phyloP scores from a whole-genome alignment of 2,113 vertebrate species.

The Periophthalmodon schlosseri region DNA sequence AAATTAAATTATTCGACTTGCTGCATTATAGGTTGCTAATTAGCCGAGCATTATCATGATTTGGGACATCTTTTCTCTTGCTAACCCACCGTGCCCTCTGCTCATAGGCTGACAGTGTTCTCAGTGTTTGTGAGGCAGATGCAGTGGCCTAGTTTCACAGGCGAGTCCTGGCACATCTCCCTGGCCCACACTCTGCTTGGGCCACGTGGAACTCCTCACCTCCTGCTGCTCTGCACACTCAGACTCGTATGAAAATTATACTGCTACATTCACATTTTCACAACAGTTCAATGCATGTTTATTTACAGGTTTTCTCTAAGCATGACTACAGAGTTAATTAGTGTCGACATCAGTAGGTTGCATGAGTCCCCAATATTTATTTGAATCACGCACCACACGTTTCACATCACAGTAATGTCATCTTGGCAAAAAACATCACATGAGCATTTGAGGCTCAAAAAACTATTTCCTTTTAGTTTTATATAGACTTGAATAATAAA shows the following conservation, averaged over 20 bases:
- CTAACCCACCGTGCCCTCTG: background rate
- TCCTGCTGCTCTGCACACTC: background rate
- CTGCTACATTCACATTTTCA: background rate
- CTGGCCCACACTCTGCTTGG: constrained; percentile 48
- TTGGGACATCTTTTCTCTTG: background rate
- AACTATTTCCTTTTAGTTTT: background rate
- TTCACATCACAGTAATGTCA: background rate
- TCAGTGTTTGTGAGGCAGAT: constrained; percentile 54
- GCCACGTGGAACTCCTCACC: constrained; percentile 42
- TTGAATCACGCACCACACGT: background rate
- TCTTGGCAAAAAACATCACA: constrained; percentile 41
- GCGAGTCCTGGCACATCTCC: constrained; percentile 43
- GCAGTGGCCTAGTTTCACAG: constrained; percentile 67
- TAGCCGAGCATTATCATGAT: no score
- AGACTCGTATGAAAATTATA: background rate
- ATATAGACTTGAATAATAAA: background rate
- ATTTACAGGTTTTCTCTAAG: background rate
- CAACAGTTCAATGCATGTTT: background rate
- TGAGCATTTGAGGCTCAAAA: constrained; percentile 15
- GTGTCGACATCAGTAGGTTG: background rate
- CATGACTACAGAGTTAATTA: background rate
- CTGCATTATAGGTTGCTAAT: no score
- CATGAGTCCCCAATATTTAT: background rate
- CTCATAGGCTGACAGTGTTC: background rate
- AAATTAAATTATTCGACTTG: no score